Evolutionary conservation across 1,140 invertebrate genomes (phyloP).

Genomic region (Atta colombica): DNA sequence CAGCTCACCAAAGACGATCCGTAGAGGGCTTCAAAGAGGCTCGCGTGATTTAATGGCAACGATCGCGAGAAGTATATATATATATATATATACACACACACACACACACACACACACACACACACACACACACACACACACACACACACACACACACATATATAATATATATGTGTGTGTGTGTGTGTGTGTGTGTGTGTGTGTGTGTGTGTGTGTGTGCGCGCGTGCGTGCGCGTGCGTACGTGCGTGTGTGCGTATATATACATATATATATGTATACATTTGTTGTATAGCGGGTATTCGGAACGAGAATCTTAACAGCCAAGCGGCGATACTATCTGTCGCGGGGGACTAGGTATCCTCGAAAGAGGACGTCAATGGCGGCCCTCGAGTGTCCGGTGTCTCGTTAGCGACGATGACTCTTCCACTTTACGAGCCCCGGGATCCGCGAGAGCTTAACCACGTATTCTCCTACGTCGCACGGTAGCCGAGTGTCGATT

Average conservation of each 20-base stretch:
- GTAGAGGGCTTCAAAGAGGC: slow-evolving; percentile 57
- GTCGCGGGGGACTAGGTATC: slow-evolving; percentile 74
- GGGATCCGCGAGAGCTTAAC: slow-evolving; percentile 35
- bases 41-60: slow-evolving; percentile 68
- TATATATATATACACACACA: background rate
- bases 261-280: background rate
- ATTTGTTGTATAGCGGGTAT: slow-evolving; percentile 60
- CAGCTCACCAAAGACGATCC: slow-evolving; percentile 55
- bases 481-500: slow-evolving; percentile 78
- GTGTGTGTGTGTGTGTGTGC: too few species aligned
- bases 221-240: too few species aligned
- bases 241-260: background rate
- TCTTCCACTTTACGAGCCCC: slow-evolving; percentile 75
- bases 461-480: slow-evolving; percentile 61
- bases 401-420: slow-evolving; percentile 84
- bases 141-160: background rate
- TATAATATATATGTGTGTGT: too few species aligned
- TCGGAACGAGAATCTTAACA: slow-evolving; percentile 52
- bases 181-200: too few species aligned
- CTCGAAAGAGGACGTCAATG: slow-evolving; percentile 72
- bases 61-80: slow-evolving; percentile 45
- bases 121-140: too few species aligned
- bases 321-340: slow-evolving; percentile 67
- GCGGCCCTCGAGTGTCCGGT: slow-evolving; percentile 67
- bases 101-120: too few species aligned